Percentiles rank a stretch among this genome's conserved stretches.
These are phyloP conservation scores for Vulpes ferrilata DNA, from an alignment of 2,113 vertebrate genomes.

Conservation along the genomic window DNA sequence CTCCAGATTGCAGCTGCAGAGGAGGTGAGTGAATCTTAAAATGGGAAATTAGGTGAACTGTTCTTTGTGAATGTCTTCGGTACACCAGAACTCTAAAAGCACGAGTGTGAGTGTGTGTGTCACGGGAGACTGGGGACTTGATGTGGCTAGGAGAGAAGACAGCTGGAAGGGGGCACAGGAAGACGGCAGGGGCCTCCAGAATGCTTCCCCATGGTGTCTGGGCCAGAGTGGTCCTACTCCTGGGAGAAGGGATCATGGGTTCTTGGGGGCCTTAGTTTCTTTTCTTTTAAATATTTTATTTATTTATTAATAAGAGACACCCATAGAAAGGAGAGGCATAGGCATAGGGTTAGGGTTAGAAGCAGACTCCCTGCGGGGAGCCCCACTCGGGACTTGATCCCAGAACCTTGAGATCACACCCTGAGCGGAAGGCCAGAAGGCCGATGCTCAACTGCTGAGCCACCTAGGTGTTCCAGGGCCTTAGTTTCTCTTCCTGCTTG, in stretches of 20 bases:
- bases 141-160: neutral
- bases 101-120: neutral
- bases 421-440: no score
- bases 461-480: neutral
- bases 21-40: neutral
- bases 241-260: neutral
- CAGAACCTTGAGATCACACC: no score
- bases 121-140: neutral
- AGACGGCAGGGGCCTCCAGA: neutral
- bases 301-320: no score
- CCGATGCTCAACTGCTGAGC: no score
- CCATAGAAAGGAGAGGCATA: no score
- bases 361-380: no score
- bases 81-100: neutral
- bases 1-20: neutral
- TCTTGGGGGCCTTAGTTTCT: neutral
- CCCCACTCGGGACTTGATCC: no score
- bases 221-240: neutral
- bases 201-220: neutral
- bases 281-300: neutral
- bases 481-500: constrained; percentile 13
- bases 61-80: neutral
- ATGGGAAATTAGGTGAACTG: neutral
- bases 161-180: neutral
- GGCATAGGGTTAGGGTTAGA: no score